Base-by-base conservation (phyloP, 2,888 invertebrate species). In the Lithophane semibrunnea region DNA sequence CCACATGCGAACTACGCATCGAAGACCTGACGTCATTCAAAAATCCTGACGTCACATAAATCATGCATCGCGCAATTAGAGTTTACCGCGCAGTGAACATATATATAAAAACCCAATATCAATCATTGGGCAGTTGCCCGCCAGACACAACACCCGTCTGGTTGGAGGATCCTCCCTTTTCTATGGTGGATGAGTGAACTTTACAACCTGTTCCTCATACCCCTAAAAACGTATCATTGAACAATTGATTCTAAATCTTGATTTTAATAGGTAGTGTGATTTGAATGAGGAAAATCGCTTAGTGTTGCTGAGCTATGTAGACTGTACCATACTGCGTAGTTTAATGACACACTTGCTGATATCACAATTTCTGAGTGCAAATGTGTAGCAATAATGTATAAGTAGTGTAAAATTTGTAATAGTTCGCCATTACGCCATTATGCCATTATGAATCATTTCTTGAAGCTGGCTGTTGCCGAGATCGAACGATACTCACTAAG, bases 371-470 rank as follows among this genome's bases (percentile, higher is more conserved):
- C 71, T 68, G 29, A 12, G 21, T 29, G 49, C 24, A 63, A 42
- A 72, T 54, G 18, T 75, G 49, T 64, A 64, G 68, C 75, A 73
- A 66, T 84, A 63, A 66, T 70, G 60, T 61, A 42, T 64, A 79
- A 54, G 8, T 49, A 37, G 79, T 60, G 69, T 76, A 42, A 63
- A 72, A 54, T 70, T 66, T 56, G 77, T 54, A 64, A 70, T 16
- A 64, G 21, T 54, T 56, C 29, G 21, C 13, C 4, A 74, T 84
- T 82, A 67, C 5, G 37, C 37, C 37, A 37, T 84, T 82, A 67
- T 4, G 37, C 37, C 37, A 37, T 67, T 56, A 77, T 73, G 85
- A 84, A 64, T 84, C 73, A 84, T 71, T 63, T 60, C 44, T 54
- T 10, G n/a, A 42, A 70, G 61, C 47, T 44, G 47, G 37, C 21